These are phyloP conservation scores for Drosophila melanogaster DNA, from an alignment of 1,140 invertebrate genomes.

Conservation along the genomic window DNA sequence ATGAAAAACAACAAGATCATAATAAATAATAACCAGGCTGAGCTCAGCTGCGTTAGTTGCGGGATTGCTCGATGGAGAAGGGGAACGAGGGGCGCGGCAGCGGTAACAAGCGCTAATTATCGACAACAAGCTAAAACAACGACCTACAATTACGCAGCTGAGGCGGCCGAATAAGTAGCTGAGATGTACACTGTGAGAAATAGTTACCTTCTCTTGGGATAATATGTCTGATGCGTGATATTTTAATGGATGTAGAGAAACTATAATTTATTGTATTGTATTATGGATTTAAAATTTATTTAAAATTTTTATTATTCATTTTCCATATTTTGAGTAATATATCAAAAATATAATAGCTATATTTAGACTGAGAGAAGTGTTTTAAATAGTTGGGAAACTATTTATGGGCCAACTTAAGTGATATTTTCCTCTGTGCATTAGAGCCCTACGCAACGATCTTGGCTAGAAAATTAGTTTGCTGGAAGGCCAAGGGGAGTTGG, in stretches of 20 bases:
- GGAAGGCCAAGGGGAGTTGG: conserved; percentile 9
- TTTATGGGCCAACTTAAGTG: too few species aligned
- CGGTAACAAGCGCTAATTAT: conserved; percentile 81
- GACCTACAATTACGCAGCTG: conserved; percentile 77
- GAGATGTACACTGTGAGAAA: conserved; percentile 4
- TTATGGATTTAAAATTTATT: too few species aligned
- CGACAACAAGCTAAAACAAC: conserved; percentile 81
- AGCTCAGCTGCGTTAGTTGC: conserved; percentile 37
- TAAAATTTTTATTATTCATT: too few species aligned
- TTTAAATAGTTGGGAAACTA: too few species aligned
- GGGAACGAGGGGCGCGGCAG: conserved; percentile 40
- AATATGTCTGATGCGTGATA: too few species aligned
- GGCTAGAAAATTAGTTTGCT: conserved; percentile 31
- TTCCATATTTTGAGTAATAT: too few species aligned
- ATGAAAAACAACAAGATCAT: conserved; percentile 82
- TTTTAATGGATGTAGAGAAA: too few species aligned
- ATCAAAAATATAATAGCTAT: too few species aligned
- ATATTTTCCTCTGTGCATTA: conserved; percentile 6
- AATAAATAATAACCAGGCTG: conserved; percentile 78
- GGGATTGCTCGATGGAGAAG: background rate
- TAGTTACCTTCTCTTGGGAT: too few species aligned
- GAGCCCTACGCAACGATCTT: conserved; percentile 56
- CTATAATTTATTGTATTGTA: too few species aligned
- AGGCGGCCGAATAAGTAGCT: conserved; percentile 19
- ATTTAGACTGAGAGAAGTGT: too few species aligned